Evolutionary conservation across 1,140 invertebrate species (phyloP), one percentile per base, ranked within the genome.

Genomic region (Megathymus violae): DNA sequence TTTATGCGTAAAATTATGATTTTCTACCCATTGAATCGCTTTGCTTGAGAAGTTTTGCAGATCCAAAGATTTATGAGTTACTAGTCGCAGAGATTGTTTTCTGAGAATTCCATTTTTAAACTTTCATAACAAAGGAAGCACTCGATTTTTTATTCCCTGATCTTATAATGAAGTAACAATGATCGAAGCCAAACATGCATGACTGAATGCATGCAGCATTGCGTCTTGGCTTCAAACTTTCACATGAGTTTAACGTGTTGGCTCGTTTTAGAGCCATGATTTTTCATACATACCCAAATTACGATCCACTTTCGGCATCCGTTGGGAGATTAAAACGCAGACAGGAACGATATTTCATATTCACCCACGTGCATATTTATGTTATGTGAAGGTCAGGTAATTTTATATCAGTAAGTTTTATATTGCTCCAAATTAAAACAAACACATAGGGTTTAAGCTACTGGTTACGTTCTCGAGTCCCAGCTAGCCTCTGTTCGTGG

Each of bases 1-100:
- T 60, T 60, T 40, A 41, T 25, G 44, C 27, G 56, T 47, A 38
- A 60, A 60, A 59, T 59, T 47, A 47, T 47, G 17, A 60, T 60
- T 60, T 60, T 47, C 44, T 48, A 15, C 25, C 40, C 46, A 36
- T 48, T 61, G 16, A 47, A 22, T 7, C 16, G 17, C 16, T 47
- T 44, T 9, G 41, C 48, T 17, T 9, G 16, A 47, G 48, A 54
- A 6, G 16, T 54, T 54, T 43, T 9, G 38, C 51, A 54, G 51
- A 27, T 15, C 51, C 51, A 43, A n/a, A 41, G 38, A 54, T 54
- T 43, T 43, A 54, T 40, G 51, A 6, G 11, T 40, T 56, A 19
- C 52, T 43, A 13, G 52, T 56, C 14, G n/a, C 34, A 11, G 0
- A 14, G 13, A 31, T 17, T 25, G 19, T 27, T 31, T 56, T 17